These are phyloP conservation scores for Sarcophaga bullata DNA, from an alignment of 1,140 invertebrate species.

Conservation along the genomic window DNA sequence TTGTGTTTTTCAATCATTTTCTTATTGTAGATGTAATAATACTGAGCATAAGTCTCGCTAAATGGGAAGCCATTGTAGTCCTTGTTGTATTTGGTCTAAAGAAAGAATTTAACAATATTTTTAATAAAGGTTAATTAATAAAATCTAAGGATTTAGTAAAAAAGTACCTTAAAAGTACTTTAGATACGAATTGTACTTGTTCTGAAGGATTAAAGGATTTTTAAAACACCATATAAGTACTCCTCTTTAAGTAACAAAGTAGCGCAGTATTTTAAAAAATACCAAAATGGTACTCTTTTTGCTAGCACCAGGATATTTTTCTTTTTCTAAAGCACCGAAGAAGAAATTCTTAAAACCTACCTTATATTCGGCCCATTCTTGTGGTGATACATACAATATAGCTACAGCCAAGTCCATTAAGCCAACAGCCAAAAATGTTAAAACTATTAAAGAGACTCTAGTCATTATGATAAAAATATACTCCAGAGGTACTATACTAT, in stretches of 20 bases:
- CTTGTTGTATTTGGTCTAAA: conserved; percentile 45
- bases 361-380: conserved; percentile 48
- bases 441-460: neutral
- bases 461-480: neutral
- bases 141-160: too few species aligned
- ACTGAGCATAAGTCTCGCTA: conserved; percentile 47
- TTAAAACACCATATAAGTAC: too few species aligned
- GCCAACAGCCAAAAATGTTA: neutral
- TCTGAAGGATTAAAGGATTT: too few species aligned
- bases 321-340: too few species aligned
- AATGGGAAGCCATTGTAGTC: conserved; percentile 37
- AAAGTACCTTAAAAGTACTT: too few species aligned
- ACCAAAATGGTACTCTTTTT: too few species aligned
- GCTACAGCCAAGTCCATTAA: neutral
- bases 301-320: neutral
- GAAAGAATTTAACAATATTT: neutral
- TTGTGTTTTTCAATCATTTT: conserved; percentile 54
- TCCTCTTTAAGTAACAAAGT: too few species aligned
- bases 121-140: neutral
- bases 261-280: too few species aligned
- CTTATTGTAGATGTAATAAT: conserved; percentile 55
- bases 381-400: conserved; percentile 1
- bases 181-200: too few species aligned
- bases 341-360: conserved; percentile 48
- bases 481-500: neutral